Evolutionary conservation across 2,888 invertebrate genomes (phyloP).

Genomic region (Andrena fulva): DNA sequence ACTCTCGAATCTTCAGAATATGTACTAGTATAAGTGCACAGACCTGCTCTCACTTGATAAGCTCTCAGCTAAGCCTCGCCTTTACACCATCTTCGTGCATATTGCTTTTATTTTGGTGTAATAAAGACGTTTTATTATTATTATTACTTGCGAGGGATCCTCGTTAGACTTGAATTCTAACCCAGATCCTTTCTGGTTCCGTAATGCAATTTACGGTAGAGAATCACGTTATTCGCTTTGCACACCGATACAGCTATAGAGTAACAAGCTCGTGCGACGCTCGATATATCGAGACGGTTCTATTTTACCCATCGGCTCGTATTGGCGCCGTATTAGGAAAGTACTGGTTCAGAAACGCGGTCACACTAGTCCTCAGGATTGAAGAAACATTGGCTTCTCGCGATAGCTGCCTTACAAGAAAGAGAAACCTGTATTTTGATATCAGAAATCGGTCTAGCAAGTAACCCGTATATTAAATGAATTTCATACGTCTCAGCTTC

Average conservation of each 20-base stretch:
- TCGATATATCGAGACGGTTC: slow-evolving; percentile 55
- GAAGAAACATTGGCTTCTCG: slow-evolving; percentile 49
- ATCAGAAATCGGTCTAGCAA: background rate
- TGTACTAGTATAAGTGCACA: too few relatives aligned
- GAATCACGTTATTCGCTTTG: slow-evolving; percentile 29
- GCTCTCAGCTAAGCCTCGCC: too few relatives aligned
- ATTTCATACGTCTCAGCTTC: background rate
- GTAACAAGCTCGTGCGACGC: slow-evolving; percentile 35
- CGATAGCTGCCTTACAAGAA: slow-evolving; percentile 5
- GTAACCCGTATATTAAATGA: background rate
- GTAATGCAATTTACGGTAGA: background rate
- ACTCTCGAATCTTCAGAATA: too few relatives aligned
- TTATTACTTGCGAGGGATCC: too few relatives aligned
- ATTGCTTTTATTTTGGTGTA: too few relatives aligned
- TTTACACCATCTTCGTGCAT: too few relatives aligned
- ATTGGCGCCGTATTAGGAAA: slow-evolving; percentile 75
- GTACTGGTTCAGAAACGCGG: slow-evolving; percentile 73
- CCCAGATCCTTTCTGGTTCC: too few relatives aligned
- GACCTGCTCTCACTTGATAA: too few relatives aligned
- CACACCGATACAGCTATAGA: slow-evolving; percentile 25
- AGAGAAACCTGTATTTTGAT: background rate
- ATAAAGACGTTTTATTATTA: too few relatives aligned
- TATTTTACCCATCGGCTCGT: slow-evolving; percentile 67
- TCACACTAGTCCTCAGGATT: slow-evolving; percentile 59
- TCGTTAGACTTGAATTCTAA: too few relatives aligned